phyloP scores from a whole-genome alignment of 30 jellyfish, hydroid and myxozoan genomes.

The Nemopilema nomurai region DNA sequence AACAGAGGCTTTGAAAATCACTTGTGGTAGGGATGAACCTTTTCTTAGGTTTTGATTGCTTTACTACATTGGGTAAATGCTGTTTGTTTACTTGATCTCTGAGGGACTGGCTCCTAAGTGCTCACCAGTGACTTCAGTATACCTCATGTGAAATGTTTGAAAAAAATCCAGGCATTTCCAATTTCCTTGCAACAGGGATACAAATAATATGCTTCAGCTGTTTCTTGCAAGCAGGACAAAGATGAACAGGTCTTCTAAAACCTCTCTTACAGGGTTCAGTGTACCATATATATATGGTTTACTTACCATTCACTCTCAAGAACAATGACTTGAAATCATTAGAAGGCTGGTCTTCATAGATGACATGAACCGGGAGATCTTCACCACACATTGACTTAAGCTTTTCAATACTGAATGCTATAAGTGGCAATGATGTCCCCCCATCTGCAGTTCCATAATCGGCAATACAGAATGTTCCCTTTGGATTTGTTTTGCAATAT shows the following conservation, averaged over 20 bases:
- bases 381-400: conserved; percentile 55
- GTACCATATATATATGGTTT: no score
- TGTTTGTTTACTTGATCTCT: no score
- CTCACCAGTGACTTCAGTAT: not conserved
- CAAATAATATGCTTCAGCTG: no score
- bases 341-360: conserved; percentile 84
- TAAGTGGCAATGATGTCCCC: conserved; percentile 67
- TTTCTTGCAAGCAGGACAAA: no score
- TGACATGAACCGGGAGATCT: conserved; percentile 43
- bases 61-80: not conserved
- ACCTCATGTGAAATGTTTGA: not conserved
- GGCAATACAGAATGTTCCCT: conserved; percentile 57
- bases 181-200: no score
- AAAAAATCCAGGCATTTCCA: not conserved
- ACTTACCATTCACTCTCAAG: conserved; percentile 60
- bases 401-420: conserved; percentile 12
- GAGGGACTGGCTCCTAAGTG: no score
- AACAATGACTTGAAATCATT: conserved; percentile 78
- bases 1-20: not conserved
- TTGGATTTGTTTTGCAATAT: not conserved
- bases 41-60: not conserved
- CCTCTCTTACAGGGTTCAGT: no score
- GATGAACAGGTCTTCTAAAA: no score
- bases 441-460: conserved; percentile 90
- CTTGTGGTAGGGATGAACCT: not conserved